Evolutionary conservation across 2,888 invertebrate species (phyloP).

Genomic region (Eilema sororculum): DNA sequence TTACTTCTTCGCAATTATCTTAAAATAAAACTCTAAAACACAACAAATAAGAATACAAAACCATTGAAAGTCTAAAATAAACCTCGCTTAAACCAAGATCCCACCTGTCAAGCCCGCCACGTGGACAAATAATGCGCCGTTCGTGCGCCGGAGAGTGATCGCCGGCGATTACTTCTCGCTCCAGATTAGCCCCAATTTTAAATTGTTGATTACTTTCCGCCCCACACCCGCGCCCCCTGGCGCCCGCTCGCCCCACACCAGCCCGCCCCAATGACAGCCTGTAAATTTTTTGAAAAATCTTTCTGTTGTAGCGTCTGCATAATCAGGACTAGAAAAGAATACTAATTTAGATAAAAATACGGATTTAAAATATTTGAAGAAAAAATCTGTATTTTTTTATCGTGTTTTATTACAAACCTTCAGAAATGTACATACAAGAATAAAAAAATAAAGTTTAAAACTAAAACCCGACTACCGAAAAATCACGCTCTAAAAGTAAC

Average conservation of each 20-base stretch:
- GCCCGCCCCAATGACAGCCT: conserved; percentile 71
- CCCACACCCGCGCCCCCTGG: conserved; percentile 51
- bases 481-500: no score
- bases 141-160: conserved; percentile 69
- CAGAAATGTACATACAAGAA: no score
- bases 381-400: no score
- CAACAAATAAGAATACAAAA: conserved; percentile 10
- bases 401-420: no score
- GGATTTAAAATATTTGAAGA: neutral
- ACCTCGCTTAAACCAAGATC: conserved; percentile 25
- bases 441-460: no score
- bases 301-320: conserved; percentile 55
- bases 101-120: conserved; percentile 34
- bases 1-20: neutral
- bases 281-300: conserved; percentile 75
- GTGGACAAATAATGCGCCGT: conserved; percentile 41
- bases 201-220: conserved; percentile 83
- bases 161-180: conserved; percentile 70
- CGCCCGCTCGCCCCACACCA: conserved; percentile 23
- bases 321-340: neutral
- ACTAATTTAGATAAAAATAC: neutral
- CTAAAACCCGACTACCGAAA: no score
- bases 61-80: conserved; percentile 18
- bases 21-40: neutral
- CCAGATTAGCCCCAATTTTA: conserved; percentile 84